Percentiles rank a stretch among this genome's conserved stretches.
Conservation (phyloP, 2,888 invertebrate genomes). For the Beris chalybata region DNA sequence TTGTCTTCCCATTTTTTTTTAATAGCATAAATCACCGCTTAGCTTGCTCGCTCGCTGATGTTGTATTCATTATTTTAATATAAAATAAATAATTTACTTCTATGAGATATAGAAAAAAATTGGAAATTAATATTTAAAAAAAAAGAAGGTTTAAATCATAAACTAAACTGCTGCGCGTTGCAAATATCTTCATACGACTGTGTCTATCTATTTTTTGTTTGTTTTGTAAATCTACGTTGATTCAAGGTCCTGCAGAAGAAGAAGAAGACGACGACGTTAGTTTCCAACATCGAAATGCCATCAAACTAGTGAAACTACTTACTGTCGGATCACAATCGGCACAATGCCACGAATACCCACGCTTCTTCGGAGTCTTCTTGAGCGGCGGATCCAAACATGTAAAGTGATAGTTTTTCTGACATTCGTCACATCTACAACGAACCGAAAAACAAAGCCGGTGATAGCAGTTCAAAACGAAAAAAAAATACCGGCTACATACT, state of each 20-base stretch:
- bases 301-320: slow-evolving; percentile 50
- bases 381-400: slow-evolving; percentile 90
- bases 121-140: slow-evolving; percentile 3
- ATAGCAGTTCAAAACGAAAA: slow-evolving; percentile 1
- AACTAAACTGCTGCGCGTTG: slow-evolving; percentile 6
- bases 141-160: slow-evolving; percentile 7
- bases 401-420: slow-evolving; percentile 88
- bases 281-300: too few species aligned
- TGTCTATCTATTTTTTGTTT: background rate
- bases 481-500: slow-evolving; percentile 35
- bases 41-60: too few species aligned
- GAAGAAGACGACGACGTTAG: background rate
- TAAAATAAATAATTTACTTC: slow-evolving; percentile 37
- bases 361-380: slow-evolving; percentile 89
- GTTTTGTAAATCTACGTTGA: slow-evolving; percentile 22
- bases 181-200: background rate
- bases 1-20: too few species aligned
- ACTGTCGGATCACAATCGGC: slow-evolving; percentile 93
- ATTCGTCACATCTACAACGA: slow-evolving; percentile 83
- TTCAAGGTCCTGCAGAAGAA: slow-evolving; percentile 12
- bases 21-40: too few species aligned
- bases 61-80: slow-evolving; percentile 32
- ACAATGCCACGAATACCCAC: slow-evolving; percentile 95
- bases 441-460: slow-evolving; percentile 29
- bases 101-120: slow-evolving; percentile 27